phyloP scores from a whole-genome alignment of 2,888 invertebrate genomes.

The Rhodophaea formosa region DNA sequence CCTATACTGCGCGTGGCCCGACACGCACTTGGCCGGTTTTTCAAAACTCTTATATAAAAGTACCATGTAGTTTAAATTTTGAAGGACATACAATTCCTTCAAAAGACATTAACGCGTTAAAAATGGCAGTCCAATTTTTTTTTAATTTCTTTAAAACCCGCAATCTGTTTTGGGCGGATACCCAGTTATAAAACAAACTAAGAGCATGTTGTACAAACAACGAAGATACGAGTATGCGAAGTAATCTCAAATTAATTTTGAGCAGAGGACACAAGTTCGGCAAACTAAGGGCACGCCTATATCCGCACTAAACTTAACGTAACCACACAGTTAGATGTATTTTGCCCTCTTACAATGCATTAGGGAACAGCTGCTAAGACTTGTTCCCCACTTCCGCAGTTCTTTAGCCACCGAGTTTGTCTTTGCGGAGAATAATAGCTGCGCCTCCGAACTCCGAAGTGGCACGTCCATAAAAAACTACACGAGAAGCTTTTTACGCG shows the following conservation, averaged over 20 bases:
- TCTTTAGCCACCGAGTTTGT: not conserved
- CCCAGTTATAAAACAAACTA: too few species aligned
- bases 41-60: not conserved
- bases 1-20: too few species aligned
- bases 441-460: not conserved
- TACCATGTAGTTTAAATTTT: not conserved
- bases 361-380: constrained; percentile 6
- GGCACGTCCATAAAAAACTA: not conserved
- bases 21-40: too few species aligned
- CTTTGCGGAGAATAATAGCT: not conserved
- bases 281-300: constrained; percentile 20
- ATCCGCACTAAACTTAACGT: constrained; percentile 11
- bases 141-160: too few species aligned
- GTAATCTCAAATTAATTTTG: not conserved
- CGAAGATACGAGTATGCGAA: not conserved
- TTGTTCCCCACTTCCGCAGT: not conserved
- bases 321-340: not conserved
- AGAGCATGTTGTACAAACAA: not conserved
- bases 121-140: too few species aligned
- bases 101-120: not conserved
- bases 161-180: too few species aligned
- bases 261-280: not conserved
- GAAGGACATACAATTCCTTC: not conserved
- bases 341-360: constrained; percentile 9
- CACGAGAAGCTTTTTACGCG: too few species aligned